Evolutionary conservation across 1,140 invertebrate genomes (phyloP).

Genomic region (Nasonia longicornis): DNA sequence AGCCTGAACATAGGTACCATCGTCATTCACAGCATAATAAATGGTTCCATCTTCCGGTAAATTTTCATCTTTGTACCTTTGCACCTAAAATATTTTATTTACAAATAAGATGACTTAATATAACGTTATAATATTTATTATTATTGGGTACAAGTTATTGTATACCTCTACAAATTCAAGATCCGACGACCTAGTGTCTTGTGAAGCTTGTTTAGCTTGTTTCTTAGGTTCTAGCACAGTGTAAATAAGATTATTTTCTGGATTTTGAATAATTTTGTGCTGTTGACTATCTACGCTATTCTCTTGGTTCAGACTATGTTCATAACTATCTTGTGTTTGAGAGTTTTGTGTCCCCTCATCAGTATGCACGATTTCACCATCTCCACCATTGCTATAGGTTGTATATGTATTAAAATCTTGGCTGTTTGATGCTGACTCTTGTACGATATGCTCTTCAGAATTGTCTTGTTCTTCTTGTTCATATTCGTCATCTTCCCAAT

Average conservation of each 20-base stretch:
- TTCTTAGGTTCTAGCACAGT: conserved; percentile 67
- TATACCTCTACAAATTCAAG: conserved; percentile 59
- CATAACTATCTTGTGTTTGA: conserved; percentile 47
- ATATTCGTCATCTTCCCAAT: conserved; percentile 65
- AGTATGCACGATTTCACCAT: conserved; percentile 28
- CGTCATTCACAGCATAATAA: conserved; percentile 66
- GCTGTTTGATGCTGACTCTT: conserved; percentile 32
- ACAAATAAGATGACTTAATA: neutral
- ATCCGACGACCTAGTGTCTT: conserved; percentile 48
- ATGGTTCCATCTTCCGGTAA: conserved; percentile 62
- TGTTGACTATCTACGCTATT: conserved; percentile 54
- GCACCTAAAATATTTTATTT: conserved; percentile 54
- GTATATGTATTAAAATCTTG: conserved; percentile 34
- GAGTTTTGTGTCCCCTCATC: conserved; percentile 46
- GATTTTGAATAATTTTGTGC: conserved; percentile 60
- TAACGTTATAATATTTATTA: neutral
- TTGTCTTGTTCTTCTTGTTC: conserved; percentile 54
- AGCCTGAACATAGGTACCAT: conserved; percentile 61
- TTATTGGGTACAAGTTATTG: neutral
- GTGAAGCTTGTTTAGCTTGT: conserved; percentile 48
- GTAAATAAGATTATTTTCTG: conserved; percentile 65
- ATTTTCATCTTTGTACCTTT: conserved; percentile 59
- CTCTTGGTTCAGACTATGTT: conserved; percentile 46
- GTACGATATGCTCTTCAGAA: conserved; percentile 29
- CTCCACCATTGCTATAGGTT: conserved; percentile 35